Percentiles rank a stretch among this genome's conserved stretches.
Conservation (phyloP, 2,888 invertebrate species). For the Morpho achilles region DNA sequence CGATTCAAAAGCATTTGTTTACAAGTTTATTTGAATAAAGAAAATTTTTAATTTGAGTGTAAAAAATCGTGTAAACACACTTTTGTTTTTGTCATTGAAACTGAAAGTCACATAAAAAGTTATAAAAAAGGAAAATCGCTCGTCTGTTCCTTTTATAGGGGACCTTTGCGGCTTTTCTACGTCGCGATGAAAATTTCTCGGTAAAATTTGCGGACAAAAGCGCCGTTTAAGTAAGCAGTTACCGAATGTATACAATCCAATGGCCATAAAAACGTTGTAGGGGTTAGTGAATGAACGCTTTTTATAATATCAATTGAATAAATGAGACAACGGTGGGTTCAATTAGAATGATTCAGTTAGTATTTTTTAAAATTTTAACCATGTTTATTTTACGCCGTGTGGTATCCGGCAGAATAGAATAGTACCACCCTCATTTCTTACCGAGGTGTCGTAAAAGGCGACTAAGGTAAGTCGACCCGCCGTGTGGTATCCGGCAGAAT, state of each 20-base stretch:
- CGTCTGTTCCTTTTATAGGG: slow-evolving; percentile 6
- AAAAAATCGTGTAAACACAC: slow-evolving; percentile 4
- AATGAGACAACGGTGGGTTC: slow-evolving; percentile 3
- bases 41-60: neutral
- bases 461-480: no score
- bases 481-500: no score
- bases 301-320: slow-evolving; percentile 4
- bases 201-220: slow-evolving; percentile 17
- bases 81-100: no score
- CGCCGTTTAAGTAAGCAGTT: slow-evolving; percentile 24
- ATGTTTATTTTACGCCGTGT: no score
- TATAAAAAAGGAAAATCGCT: slow-evolving; percentile 17
- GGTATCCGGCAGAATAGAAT: no score
- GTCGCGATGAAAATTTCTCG: slow-evolving; percentile 16
- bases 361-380: no score
- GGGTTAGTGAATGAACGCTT: slow-evolving; percentile 5
- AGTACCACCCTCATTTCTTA: no score
- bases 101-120: slow-evolving; percentile 13
- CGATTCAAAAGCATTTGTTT: no score
- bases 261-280: slow-evolving; percentile 1
- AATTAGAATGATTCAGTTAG: neutral
- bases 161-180: slow-evolving; percentile 18
- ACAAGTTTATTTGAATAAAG: no score
- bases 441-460: no score
- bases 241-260: slow-evolving; percentile 14